Base-by-base conservation (phyloP, 2,797 vertebrate species). In the Rhadinocentrus ornatus region DNA sequence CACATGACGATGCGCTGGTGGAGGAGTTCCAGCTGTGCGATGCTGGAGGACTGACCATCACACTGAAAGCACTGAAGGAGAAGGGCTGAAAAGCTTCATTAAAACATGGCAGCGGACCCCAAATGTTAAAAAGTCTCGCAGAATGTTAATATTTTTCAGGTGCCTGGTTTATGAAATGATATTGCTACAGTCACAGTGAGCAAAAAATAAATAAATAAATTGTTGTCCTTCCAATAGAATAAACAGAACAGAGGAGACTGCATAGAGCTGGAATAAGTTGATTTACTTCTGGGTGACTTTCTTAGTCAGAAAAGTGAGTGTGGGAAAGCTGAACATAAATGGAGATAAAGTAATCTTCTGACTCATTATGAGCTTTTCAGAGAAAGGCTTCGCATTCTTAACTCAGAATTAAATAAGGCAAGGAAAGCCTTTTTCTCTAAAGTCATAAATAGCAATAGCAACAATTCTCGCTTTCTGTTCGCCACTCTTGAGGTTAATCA, bases 61-160 rank as follows among this genome's bases (percentile, higher is more conserved):
- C 90, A 0, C 81, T 94, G 71, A 94, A 92, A 84, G 82, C 82
- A 32, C 58, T 94, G 58, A 90, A 85, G 69, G 91, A 93, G 60
- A 91, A 85, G 1, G 89, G 81, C 62, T 77, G 44, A 71, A 55
- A 66, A 48, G 5, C 1, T 20, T n/a, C 44, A 18, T n/a, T 41
- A 54, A 88, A 35, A 59, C 24, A 27, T 54, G 22, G 24, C 4
- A 11, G 24, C 12, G 0, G 13, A 27, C 12, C 22, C 7, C 24
- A 15, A 44, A 44, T 15, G 15, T 16, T 39, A 44, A 12, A 39
- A 12, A 37, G 37, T 39, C 37, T 39, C 37, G 16, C 37, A 39
- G 13, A 12, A 13, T 24, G 11, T 9, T n/a, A 22, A 26, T 11
- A 53, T 53, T 6, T 53, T 53, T 53, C 24, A 53, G 1, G 13